Evolutionary conservation across 2,113 vertebrate species (phyloP).

Genomic region (Leptodactylus fuscus): DNA sequence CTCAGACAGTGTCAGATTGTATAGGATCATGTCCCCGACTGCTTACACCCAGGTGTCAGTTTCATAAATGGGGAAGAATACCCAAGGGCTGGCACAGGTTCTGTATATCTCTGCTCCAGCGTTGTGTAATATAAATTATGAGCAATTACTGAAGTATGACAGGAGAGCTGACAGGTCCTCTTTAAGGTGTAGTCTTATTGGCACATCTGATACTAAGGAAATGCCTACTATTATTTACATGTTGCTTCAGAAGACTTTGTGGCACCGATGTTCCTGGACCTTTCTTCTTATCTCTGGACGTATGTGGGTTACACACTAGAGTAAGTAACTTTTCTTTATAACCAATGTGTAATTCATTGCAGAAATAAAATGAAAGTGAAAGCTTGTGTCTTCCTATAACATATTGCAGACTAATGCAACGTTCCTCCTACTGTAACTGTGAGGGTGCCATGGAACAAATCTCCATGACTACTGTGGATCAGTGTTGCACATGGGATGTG

Average conservation of each 20-base stretch:
- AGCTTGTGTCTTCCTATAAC: neutral
- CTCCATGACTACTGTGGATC: conserved; percentile 36
- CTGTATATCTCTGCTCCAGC: no score
- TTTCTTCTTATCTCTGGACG: no score
- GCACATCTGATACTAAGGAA: neutral
- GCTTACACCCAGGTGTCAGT: no score
- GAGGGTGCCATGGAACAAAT: neutral
- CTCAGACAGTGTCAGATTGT: no score
- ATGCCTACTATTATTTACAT: neutral
- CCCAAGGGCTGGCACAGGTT: no score
- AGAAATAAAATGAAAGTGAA: conserved; percentile 48
- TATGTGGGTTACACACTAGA: neutral
- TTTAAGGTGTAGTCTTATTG: neutral
- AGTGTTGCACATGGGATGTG: conserved; percentile 20
- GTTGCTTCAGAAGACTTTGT: neutral
- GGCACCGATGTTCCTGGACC: no score
- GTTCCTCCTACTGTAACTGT: neutral
- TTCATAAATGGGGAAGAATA: no score
- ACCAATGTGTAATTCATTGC: neutral
- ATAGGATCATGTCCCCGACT: no score
- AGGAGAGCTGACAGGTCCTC: no score
- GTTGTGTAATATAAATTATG: no score
- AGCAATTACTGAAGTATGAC: no score
- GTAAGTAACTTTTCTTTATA: neutral
- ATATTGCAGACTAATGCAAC: conserved; percentile 21